Evolutionary conservation across 1,140 invertebrate genomes (phyloP), one percentile per base, ranked within the genome.

Genomic region (Andrena cerasifolii): DNA sequence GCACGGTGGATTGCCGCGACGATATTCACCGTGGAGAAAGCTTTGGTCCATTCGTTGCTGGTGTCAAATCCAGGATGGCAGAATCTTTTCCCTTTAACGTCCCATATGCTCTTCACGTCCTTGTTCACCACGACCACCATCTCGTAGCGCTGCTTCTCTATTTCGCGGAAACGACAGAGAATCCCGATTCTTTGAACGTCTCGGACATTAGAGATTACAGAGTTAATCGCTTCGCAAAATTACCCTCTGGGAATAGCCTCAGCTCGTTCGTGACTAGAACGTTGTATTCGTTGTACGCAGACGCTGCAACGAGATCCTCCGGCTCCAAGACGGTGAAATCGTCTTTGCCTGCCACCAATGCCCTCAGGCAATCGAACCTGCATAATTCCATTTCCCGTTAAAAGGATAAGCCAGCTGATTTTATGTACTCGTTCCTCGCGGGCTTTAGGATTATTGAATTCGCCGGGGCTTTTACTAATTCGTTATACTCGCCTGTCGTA

Each of bases 311-410:
- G 53, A 97, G 92, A 91, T 98, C 97, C 90, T 97, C 97, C 0
- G 97, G 95, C 77, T 96, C 96, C 78, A 97, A 94, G 1, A 97
- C 95, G 1, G 96, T 95, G 84, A 98, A 96, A 91, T 98, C 97
- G 12, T 96, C 97, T 14, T 94, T 93, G 21, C 95, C 95, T 85
- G 94, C 94, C 45, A 94, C 92, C 75, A 98, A 95, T 76, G 94
- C 93, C 61, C 95, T 92, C 79, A 98, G 93, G 89, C 97, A 98
- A 78, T 96, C 94, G 54, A 96, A 88, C 67, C 96, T 97, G 85
- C 4, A 3, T 36, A 53, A 33, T 61, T 56, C 10, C 8, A 31
- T 14, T 3, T 40, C 14, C 6, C 12, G 28, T 31, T 67, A 58
- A 33, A n/a, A n/a, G n/a, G n/a, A n/a, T n/a, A n/a, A n/a, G n/a